These are phyloP conservation scores for Zaprionus inermis DNA, from an alignment of 1,140 invertebrate genomes.

Conservation along the genomic window DNA sequence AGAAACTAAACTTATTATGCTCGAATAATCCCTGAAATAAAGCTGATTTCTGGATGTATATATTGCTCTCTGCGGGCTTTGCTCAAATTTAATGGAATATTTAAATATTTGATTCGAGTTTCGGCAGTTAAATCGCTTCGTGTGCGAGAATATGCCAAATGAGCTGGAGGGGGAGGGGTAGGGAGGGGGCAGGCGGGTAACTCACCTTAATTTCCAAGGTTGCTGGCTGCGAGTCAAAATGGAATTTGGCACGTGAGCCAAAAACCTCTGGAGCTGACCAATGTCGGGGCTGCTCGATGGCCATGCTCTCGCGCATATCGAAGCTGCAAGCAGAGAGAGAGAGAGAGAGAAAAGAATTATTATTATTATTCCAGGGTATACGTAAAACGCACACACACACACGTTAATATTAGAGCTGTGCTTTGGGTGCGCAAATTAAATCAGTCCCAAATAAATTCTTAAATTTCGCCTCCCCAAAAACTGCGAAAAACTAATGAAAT, in stretches of 20 bases:
- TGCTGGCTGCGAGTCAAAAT: constrained; percentile 89
- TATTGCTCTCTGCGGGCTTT: background rate
- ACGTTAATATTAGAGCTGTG: constrained; percentile 61
- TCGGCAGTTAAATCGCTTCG: background rate
- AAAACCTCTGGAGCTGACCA: constrained; percentile 92
- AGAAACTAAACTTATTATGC: background rate
- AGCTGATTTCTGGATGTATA: background rate
- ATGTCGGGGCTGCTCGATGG: constrained; percentile 88
- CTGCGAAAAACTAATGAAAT: constrained; percentile 61
- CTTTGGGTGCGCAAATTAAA: constrained; percentile 34
- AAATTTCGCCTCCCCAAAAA: constrained; percentile 25
- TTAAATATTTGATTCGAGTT: constrained; percentile 33
- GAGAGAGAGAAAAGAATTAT: constrained; percentile 51
- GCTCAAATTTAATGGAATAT: constrained; percentile 34
- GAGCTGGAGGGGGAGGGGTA: too few relatives aligned
- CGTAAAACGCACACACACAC: constrained; percentile 6
- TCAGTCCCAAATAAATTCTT: constrained; percentile 57
- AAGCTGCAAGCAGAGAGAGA: constrained; percentile 86
- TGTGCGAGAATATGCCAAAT: constrained; percentile 20
- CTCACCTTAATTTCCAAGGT: constrained; percentile 87
- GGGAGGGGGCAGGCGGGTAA: too few relatives aligned
- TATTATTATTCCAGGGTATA: constrained; percentile 34
- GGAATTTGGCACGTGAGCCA: constrained; percentile 91
- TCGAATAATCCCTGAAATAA: background rate
- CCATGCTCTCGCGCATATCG: constrained; percentile 90